These are phyloP conservation scores for Galerucella nymphaeae DNA, from an alignment of 2,888 invertebrate genomes.

Conservation along the genomic window DNA sequence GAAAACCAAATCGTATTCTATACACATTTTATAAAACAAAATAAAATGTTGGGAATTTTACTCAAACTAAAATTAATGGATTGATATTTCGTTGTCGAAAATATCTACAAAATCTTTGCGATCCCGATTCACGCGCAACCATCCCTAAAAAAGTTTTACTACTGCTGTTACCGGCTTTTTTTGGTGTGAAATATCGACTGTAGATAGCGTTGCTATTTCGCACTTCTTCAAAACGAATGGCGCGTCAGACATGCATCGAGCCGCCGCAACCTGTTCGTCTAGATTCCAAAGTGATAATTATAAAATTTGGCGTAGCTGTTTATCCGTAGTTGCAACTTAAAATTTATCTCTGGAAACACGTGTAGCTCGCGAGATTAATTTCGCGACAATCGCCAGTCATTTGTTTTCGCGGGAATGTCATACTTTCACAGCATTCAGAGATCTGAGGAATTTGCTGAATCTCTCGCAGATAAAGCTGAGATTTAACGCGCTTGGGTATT, in stretches of 20 bases:
- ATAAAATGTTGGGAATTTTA: no score
- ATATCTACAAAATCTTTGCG: not conserved
- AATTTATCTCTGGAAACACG: conserved; percentile 56
- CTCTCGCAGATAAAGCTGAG: conserved; percentile 33
- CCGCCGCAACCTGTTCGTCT: conserved; percentile 62
- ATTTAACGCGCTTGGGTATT: conserved; percentile 25
- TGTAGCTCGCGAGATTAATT: conserved; percentile 56
- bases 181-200: conserved; percentile 45
- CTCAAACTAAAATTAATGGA: no score
- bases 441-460: conserved; percentile 39
- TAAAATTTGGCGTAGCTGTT: conserved; percentile 61
- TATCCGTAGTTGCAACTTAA: conserved; percentile 55
- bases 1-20: no score
- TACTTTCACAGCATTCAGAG: conserved; percentile 43
- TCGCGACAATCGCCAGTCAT: conserved; percentile 52
- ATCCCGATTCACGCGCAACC: not conserved
- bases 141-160: conserved; percentile 3
- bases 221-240: conserved; percentile 57
- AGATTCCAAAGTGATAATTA: conserved; percentile 64
- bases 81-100: not conserved
- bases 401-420: conserved; percentile 52
- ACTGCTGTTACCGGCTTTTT: conserved; percentile 10
- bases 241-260: conserved; percentile 56
- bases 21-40: not conserved
- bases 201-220: conserved; percentile 53